A percentile compares a stretch with the other conserved stretches of the same genome.
Conservation (phyloP, 2,797 vertebrate species). For the Spatula versicolor region DNA sequence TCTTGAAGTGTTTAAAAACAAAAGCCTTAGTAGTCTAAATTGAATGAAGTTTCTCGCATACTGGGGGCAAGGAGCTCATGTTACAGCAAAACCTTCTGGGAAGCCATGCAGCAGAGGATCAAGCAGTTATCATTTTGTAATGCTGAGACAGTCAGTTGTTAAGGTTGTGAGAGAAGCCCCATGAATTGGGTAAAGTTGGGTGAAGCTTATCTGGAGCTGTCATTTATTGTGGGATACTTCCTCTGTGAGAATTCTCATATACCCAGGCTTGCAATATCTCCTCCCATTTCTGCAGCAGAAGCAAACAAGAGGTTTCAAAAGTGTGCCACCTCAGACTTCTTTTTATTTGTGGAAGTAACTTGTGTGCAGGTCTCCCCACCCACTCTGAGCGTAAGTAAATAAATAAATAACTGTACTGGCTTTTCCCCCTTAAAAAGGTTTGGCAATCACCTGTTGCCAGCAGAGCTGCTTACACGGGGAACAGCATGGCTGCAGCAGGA, state of each 20-base stretch:
- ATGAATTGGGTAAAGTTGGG: conserved; percentile 21
- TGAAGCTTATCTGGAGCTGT: neutral
- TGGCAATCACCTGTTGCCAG: conserved; percentile 38
- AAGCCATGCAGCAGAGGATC: neutral
- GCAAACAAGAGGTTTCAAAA: conserved; percentile 7
- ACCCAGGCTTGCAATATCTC: neutral
- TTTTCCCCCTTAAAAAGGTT: conserved; percentile 46
- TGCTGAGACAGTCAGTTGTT: neutral
- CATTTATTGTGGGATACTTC: conserved; percentile 41
- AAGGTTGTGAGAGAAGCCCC: conserved; percentile 15
- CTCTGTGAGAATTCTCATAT: conserved; percentile 10
- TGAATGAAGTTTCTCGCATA: neutral
- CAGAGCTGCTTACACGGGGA: conserved; percentile 63
- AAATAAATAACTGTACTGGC: conserved; percentile 17
- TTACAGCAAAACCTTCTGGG: conserved; percentile 7
- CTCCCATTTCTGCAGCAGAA: neutral
- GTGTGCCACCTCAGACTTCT: neutral
- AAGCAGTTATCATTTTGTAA: conserved; percentile 2
- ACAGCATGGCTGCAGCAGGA: conserved; percentile 12
- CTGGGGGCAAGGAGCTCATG: neutral
- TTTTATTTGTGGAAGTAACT: neutral
- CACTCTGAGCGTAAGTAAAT: neutral
- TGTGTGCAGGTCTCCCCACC: neutral
- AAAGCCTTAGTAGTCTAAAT: neutral
- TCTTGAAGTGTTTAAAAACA: neutral